Percentiles rank a stretch among this genome's conserved stretches.
These are phyloP conservation scores for Batillaria attramentaria DNA, from an alignment of 1,140 invertebrate genomes.

Conservation along the genomic window DNA sequence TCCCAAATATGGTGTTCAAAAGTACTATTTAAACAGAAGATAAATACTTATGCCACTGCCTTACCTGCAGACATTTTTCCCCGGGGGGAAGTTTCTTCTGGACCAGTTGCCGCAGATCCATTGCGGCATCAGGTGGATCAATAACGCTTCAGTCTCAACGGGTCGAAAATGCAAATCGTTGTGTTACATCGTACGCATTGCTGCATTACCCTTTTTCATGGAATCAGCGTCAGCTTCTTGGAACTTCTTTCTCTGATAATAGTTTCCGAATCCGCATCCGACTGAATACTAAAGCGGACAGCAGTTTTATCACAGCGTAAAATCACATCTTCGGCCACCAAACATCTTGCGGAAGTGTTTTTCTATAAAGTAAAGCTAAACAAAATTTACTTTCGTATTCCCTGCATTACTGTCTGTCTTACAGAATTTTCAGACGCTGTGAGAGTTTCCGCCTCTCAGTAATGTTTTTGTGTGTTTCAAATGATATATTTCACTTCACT, in stretches of 20 bases:
- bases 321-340: no score
- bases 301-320: no score
- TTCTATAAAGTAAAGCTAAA: background rate
- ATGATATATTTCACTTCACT: background rate
- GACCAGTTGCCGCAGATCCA: constrained; percentile 46
- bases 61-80: constrained; percentile 43
- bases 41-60: background rate
- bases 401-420: background rate
- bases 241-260: no score
- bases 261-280: no score
- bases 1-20: background rate
- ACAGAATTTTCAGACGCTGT: background rate
- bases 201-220: background rate
- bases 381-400: background rate
- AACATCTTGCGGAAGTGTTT: background rate
- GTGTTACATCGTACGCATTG: background rate
- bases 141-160: background rate
- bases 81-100: constrained; percentile 50
- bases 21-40: background rate
- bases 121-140: background rate
- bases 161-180: constrained; percentile 10
- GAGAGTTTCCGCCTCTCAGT: background rate
- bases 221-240: no score
- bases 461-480: background rate
- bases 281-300: no score